phyloP scores from a whole-genome alignment of 2,888 invertebrate species.

The Ditylenchus weischeri region DNA sequence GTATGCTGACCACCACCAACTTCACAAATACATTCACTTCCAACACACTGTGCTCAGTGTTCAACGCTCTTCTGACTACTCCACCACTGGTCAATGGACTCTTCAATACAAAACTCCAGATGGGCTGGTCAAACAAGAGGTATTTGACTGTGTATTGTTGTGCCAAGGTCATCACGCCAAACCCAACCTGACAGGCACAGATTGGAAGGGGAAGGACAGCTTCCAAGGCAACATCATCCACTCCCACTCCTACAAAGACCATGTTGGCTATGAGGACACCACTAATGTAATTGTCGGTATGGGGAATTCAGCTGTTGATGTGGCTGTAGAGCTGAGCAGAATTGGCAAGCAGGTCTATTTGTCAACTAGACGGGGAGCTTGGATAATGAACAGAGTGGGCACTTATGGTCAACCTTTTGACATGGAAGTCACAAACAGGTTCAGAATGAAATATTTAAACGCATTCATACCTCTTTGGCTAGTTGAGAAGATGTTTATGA shows the following conservation, averaged over 20 bases:
- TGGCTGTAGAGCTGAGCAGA: conserved; percentile 61
- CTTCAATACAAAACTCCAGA: not conserved
- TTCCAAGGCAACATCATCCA: conserved; percentile 18
- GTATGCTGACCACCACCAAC: conserved; percentile 51
- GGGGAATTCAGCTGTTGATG: conserved; percentile 62
- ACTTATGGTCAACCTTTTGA: conserved; percentile 48
- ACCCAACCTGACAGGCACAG: conserved; percentile 8
- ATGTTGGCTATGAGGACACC: conserved; percentile 51
- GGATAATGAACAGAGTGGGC: conserved; percentile 61
- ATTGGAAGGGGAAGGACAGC: not conserved
- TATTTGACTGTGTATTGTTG: conserved; percentile 18
- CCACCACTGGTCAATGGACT: not conserved
- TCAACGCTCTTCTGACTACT: not conserved
- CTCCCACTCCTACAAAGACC: conserved; percentile 16
- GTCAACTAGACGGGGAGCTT: conserved; percentile 61
- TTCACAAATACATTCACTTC: conserved; percentile 48
- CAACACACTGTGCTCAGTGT: conserved; percentile 43
- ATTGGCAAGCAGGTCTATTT: conserved; percentile 57
- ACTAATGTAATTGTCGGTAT: conserved; percentile 61
- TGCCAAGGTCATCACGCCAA: conserved; percentile 17
- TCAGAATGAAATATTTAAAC: conserved; percentile 6
- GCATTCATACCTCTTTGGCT: not conserved
- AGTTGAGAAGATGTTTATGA: not conserved
- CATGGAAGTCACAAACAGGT: conserved; percentile 20
- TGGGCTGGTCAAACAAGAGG: conserved; percentile 1